These are phyloP conservation scores for Sorex araneus DNA, from an alignment of 2,113 vertebrate species.

Conservation along the genomic window DNA sequence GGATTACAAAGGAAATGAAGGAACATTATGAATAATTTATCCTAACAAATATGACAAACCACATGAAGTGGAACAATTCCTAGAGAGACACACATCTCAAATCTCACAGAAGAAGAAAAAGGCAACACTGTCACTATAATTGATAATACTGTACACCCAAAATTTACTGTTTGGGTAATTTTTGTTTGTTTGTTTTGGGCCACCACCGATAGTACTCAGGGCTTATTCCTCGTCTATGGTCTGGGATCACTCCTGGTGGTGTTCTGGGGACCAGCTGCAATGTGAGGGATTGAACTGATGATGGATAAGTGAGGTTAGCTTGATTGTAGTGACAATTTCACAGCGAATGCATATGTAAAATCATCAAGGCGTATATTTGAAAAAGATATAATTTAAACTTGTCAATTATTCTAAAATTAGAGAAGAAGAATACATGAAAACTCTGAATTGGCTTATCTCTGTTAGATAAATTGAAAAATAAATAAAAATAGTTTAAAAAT, in stretches of 20 bases:
- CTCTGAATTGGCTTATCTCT: not conserved
- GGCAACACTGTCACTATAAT: not conserved
- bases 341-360: not conserved
- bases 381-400: not conserved
- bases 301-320: not conserved
- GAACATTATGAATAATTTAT: not conserved
- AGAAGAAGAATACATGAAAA: not conserved
- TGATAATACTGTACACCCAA: too few relatives aligned
- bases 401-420: not conserved
- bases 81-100: not conserved
- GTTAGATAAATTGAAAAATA: not conserved
- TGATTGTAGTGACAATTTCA: not conserved
- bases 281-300: too few relatives aligned
- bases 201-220: too few relatives aligned
- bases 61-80: not conserved
- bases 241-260: too few relatives aligned
- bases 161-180: too few relatives aligned
- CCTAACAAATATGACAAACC: too few relatives aligned
- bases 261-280: too few relatives aligned
- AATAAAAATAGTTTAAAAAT: slow-evolving; percentile 15
- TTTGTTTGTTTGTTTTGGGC: too few relatives aligned
- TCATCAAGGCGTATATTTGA: not conserved
- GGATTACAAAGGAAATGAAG: not conserved
- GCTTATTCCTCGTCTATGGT: too few relatives aligned
- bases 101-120: not conserved